Evolutionary conservation across 2,888 invertebrate species (phyloP).

Genomic region (Amphiduros pacificus): DNA sequence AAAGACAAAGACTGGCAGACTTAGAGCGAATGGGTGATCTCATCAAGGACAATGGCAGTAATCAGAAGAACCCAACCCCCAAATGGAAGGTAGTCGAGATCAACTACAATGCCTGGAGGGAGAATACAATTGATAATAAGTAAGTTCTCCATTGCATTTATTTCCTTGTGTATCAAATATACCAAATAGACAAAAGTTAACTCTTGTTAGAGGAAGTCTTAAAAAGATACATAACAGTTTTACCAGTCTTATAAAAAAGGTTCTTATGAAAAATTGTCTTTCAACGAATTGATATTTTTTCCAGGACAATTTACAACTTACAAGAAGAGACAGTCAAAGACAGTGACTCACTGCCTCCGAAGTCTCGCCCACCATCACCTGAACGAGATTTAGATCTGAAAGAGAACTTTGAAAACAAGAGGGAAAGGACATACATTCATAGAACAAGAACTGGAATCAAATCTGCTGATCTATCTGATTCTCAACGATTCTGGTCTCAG

Average conservation of each 20-base stretch:
- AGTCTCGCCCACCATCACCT: neutral
- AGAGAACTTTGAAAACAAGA: neutral
- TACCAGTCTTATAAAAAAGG: too few relatives aligned
- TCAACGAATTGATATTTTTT: too few relatives aligned
- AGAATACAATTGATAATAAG: slow-evolving; percentile 8
- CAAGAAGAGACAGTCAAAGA: neutral
- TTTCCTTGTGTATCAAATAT: too few relatives aligned
- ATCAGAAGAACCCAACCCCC: too few relatives aligned
- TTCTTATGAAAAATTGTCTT: too few relatives aligned
- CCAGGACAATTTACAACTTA: too few relatives aligned
- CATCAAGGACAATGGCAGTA: too few relatives aligned
- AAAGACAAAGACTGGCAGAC: neutral
- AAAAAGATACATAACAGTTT: too few relatives aligned
- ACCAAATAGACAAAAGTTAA: too few relatives aligned
- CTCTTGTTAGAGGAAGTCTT: too few relatives aligned
- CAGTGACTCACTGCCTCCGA: neutral
- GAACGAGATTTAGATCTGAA: neutral
- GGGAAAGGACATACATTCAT: slow-evolving; percentile 1
- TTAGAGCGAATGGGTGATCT: neutral
- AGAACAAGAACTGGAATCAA: neutral
- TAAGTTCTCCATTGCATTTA: too few relatives aligned
- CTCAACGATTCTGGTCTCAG: slow-evolving; percentile 5
- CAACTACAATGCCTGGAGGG: slow-evolving; percentile 6
- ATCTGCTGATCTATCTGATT: neutral
- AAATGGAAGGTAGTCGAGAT: slow-evolving; percentile 1